Evolutionary conservation across 2,113 vertebrate genomes (phyloP).

Genomic region (Perca fluviatilis): DNA sequence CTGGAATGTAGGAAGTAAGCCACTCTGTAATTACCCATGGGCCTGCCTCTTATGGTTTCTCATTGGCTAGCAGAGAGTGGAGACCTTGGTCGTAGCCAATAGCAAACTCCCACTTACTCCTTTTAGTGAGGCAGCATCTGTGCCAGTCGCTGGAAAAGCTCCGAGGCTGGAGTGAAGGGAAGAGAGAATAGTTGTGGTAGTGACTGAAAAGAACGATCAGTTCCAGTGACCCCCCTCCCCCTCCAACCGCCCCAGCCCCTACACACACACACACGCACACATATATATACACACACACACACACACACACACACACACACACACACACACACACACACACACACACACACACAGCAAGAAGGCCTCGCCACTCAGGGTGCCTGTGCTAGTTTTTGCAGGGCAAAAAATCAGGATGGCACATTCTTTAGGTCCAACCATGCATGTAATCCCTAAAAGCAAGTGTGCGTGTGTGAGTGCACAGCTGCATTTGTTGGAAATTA

Average conservation of each 20-base stretch:
- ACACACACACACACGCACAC: not conserved
- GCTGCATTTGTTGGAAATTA: slow-evolving; percentile 6
- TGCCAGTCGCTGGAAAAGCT: slow-evolving; percentile 65
- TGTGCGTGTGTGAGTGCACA: not conserved
- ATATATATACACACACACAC: not conserved
- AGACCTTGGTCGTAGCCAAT: slow-evolving; percentile 46
- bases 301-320: not conserved
- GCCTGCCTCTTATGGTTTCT: slow-evolving; percentile 11
- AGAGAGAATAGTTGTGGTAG: slow-evolving; percentile 63
- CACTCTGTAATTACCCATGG: slow-evolving; percentile 77
- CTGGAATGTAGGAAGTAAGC: slow-evolving; percentile 76
- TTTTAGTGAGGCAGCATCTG: slow-evolving; percentile 31
- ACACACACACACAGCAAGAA: slow-evolving; percentile 35
- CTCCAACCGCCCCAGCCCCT: not conserved
- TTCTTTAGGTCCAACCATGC: slow-evolving; percentile 72
- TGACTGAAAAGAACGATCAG: slow-evolving; percentile 65
- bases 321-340: not conserved
- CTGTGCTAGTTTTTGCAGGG: slow-evolving; percentile 54
- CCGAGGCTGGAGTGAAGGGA: slow-evolving; percentile 55
- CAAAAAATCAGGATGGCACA: slow-evolving; percentile 74
- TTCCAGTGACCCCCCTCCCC: slow-evolving; percentile 41
- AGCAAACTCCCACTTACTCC: slow-evolving; percentile 5
- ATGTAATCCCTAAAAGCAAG: slow-evolving; percentile 50
- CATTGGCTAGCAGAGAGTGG: slow-evolving; percentile 52
- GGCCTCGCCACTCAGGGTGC: slow-evolving; percentile 43